Evolutionary conservation across 1,140 invertebrate species (phyloP).

Genomic region (Sarcophaga peregrina): DNA sequence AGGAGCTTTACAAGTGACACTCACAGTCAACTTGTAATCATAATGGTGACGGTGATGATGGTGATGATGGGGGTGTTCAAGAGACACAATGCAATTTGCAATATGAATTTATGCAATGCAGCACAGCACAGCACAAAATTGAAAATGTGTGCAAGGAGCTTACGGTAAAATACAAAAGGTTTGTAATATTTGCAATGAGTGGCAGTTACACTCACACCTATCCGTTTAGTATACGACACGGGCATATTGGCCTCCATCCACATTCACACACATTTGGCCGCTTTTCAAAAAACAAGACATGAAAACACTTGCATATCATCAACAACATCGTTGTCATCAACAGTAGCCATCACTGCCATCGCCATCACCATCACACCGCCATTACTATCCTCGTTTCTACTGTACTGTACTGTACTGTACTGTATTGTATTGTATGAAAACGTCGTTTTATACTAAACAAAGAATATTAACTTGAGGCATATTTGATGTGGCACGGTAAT

Average conservation of each 20-base stretch:
- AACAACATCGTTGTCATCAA: not conserved
- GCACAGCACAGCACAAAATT: no score
- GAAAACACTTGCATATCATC: constrained; percentile 32
- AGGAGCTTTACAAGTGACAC: not conserved
- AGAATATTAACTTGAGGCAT: constrained; percentile 38
- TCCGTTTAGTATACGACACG: not conserved
- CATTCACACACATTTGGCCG: not conserved
- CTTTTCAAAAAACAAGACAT: constrained; percentile 31
- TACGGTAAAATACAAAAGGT: not conserved
- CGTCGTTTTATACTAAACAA: not conserved
- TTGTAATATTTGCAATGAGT: constrained; percentile 14
- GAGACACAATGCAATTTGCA: not conserved
- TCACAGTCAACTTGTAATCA: not conserved
- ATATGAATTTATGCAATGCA: no score
- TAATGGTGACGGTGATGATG: not conserved
- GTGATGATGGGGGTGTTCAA: not conserved
- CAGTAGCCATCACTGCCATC: not conserved
- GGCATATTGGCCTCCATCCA: not conserved
- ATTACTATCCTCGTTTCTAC: not conserved
- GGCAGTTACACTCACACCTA: constrained; percentile 26
- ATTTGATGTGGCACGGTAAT: constrained; percentile 40
- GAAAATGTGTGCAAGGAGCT: not conserved
- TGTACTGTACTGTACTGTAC: not conserved
- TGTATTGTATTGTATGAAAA: no score
- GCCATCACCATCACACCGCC: constrained; percentile 1